Conservation (phyloP, 2,888 invertebrate genomes). For the Alloscopus bannaensis region DNA sequence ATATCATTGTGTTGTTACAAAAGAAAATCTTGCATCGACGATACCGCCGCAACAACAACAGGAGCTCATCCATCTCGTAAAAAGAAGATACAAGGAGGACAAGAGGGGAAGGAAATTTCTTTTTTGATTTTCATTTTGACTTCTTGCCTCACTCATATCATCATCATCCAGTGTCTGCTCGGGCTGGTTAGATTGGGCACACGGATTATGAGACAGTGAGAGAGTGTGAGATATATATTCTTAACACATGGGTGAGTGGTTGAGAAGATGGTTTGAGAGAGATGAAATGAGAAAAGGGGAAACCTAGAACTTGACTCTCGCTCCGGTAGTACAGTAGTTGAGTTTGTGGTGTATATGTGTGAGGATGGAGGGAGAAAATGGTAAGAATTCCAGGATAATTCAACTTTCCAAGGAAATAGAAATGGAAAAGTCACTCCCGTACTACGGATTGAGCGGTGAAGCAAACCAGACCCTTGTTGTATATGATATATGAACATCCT, state of each 20-base stretch:
- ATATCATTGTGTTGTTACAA: slow-evolving; percentile 13
- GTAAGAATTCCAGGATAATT: slow-evolving; percentile 49
- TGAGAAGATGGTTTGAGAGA: slow-evolving; percentile 45
- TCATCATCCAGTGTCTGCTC: slow-evolving; percentile 32
- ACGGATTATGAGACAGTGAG: slow-evolving; percentile 50
- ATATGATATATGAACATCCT: slow-evolving; percentile 5
- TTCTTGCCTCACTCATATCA: slow-evolving; percentile 47
- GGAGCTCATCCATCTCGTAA: not conserved
- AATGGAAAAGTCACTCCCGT: slow-evolving; percentile 49
- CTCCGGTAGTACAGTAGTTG: too few species aligned
- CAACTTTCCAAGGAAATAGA: slow-evolving; percentile 49
- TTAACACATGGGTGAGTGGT: slow-evolving; percentile 61
- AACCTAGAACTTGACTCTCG: slow-evolving; percentile 52
- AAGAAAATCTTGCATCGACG: too few species aligned
- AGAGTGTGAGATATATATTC: slow-evolving; percentile 51
- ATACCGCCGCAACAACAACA: not conserved
- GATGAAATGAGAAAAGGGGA: slow-evolving; percentile 62
- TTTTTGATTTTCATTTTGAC: slow-evolving; percentile 54
- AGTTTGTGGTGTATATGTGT: too few species aligned
- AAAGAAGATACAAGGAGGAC: too few species aligned
- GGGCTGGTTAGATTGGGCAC: slow-evolving; percentile 33
- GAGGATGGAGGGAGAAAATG: slow-evolving; percentile 41
- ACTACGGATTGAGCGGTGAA: slow-evolving; percentile 31
- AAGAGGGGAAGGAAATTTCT: slow-evolving; percentile 34
- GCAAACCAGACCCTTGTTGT: slow-evolving; percentile 35